These are phyloP conservation scores for Stenopsyche tienmushanensis DNA, from an alignment of 1,140 invertebrate genomes.

Conservation along the genomic window DNA sequence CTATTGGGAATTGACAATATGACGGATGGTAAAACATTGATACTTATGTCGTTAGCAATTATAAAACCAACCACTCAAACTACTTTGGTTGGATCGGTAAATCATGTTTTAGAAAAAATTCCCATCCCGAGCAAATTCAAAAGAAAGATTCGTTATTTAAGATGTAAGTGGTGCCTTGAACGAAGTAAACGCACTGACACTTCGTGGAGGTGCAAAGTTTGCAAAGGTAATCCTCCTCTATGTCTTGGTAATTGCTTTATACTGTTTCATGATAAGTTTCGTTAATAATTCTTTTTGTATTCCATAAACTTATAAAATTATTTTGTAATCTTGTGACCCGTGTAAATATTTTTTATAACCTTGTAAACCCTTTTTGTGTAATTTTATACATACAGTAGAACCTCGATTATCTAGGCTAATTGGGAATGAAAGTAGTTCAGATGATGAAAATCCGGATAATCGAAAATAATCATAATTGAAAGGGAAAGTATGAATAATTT, in stretches of 20 bases:
- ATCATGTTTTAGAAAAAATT: background rate
- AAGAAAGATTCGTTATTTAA: background rate
- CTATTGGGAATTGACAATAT: background rate
- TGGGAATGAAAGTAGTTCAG: too few relatives aligned
- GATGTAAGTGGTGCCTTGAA: background rate
- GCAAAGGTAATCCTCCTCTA: background rate
- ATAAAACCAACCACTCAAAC: too few relatives aligned
- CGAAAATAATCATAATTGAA: too few relatives aligned
- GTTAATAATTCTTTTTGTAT: too few relatives aligned
- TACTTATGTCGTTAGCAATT: background rate
- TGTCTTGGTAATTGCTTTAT: background rate
- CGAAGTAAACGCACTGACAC: background rate
- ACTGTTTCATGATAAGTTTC: background rate
- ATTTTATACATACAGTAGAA: too few relatives aligned
- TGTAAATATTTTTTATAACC: too few relatives aligned
- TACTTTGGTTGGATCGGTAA: background rate
- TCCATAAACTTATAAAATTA: too few relatives aligned
- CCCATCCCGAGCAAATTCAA: background rate
- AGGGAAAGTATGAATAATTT: too few relatives aligned
- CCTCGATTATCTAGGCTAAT: too few relatives aligned
- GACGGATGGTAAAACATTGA: background rate
- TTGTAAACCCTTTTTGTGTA: too few relatives aligned
- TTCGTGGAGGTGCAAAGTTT: background rate
- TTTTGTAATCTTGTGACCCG: too few relatives aligned
- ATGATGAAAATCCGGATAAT: too few relatives aligned